phyloP scores from a whole-genome alignment of 2,113 vertebrate genomes.

The Calyptommatus sinebrachiatus region DNA sequence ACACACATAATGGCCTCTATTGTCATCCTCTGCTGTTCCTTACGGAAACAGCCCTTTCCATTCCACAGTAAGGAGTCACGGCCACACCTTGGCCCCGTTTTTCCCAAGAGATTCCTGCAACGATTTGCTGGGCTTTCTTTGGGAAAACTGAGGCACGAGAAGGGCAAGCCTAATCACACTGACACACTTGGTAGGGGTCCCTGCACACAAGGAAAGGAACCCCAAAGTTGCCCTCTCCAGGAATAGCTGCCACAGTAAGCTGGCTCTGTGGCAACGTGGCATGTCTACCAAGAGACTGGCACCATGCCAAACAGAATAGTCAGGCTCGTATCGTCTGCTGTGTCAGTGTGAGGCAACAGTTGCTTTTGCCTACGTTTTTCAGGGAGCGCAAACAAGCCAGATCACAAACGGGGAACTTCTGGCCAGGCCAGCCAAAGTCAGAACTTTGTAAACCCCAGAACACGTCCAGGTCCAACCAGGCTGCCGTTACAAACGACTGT shows the following conservation, averaged over 20 bases:
- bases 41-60: background rate
- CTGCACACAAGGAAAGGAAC: fast-evolving
- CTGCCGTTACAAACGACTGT: too few relatives aligned
- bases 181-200: background rate
- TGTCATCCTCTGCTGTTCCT: background rate
- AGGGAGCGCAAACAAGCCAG: background rate
- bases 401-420: too few relatives aligned
- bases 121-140: background rate
- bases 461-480: background rate
- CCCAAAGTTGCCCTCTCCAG: background rate
- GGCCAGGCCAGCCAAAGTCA: background rate
- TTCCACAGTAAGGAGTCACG: background rate
- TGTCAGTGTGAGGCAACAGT: background rate
- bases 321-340: background rate
- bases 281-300: background rate
- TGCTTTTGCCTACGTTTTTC: background rate
- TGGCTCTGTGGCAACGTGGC: background rate
- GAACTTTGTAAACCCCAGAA: background rate
- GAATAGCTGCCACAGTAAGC: background rate
- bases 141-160: background rate
- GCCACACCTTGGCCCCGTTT: background rate
- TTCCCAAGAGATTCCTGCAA: background rate
- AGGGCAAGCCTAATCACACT: background rate
- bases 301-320: constrained; percentile 4
- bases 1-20: background rate